phyloP scores from a whole-genome alignment of 2,113 vertebrate genomes.

The Crotophaga sulcirostris region DNA sequence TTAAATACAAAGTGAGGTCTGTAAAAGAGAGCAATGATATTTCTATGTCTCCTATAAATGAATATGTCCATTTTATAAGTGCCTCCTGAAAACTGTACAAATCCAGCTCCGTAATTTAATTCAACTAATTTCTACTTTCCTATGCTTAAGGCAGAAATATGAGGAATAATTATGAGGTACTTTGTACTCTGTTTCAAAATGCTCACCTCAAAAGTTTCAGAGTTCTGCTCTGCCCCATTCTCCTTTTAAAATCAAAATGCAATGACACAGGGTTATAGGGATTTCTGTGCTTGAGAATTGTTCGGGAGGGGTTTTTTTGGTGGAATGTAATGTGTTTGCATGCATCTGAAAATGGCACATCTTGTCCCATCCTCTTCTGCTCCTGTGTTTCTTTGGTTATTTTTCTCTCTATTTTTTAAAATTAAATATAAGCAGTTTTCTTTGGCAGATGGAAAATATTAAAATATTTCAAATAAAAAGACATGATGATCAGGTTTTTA shows the following conservation, averaged over 20 bases:
- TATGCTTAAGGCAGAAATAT: neutral
- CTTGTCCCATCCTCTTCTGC: neutral
- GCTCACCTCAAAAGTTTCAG: neutral
- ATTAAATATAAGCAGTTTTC: neutral
- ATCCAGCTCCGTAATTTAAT: neutral
- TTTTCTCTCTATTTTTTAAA: neutral
- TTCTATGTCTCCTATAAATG: neutral
- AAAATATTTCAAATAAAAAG: neutral
- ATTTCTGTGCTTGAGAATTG: neutral
- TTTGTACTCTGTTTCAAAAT: neutral
- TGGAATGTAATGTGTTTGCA: neutral
- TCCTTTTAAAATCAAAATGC: neutral
- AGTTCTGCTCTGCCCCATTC: neutral
- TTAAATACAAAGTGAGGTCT: neutral
- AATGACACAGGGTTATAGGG: neutral
- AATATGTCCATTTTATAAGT: neutral
- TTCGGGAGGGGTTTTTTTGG: neutral
- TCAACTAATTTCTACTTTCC: neutral
- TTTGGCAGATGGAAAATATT: neutral
- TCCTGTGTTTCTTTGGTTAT: neutral
- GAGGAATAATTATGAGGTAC: neutral
- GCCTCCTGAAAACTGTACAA: neutral
- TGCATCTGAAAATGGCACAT: neutral
- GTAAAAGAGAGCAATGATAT: neutral
- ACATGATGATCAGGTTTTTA: neutral